Evolutionary conservation across 2,113 vertebrate genomes (phyloP), one percentile per base, ranked within the genome.

Genomic region (Rutilus rutilus): DNA sequence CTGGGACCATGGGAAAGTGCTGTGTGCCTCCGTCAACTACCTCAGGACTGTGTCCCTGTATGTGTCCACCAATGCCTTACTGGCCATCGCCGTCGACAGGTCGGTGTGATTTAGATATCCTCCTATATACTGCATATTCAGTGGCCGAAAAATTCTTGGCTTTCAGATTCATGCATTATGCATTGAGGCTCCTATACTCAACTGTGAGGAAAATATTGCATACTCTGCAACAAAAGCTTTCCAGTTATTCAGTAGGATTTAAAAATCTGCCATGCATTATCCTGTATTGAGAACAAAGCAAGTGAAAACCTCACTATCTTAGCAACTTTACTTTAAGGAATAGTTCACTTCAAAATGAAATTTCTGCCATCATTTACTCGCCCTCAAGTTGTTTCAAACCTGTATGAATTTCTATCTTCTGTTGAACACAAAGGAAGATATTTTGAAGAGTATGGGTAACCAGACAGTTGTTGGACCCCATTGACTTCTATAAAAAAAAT

Each of bases 21-120:
- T 99, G 45, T 99, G 98, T 3, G 97, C 97, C 59, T 96, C 97
- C 0, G 93, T 99, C 89, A 99, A 98, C 92, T 99, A 99, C 89
- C 94, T 99, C 15, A 92, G 95, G 14, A 98, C 97, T 0, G 96
- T 97, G 76, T 99, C 98, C 0, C 95, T 99, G 50, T 98, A 98
- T 0, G 98, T 99, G 79, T 99, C 98, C 1, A 99, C 98, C 64
- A 99, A 99, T 0, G 96, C 97, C 3, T 94, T 99, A 87, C 94
- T 99, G 86, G 98, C 97, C 69, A 99, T 99, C 47, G 97, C 98
- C 59, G 93, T 97, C 1, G 98, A 99, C 95, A 97, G 98, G 98
- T 99, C 92, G 92, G 93, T 88, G 25, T 69, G 98, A 21, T 73
- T 97, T 0, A 97, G 97, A 52, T 27, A 5, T 76, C 21, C 14